Evolutionary conservation across 2,797 vertebrate species (phyloP).

Genomic region (Hipposideros larvatus): DNA sequence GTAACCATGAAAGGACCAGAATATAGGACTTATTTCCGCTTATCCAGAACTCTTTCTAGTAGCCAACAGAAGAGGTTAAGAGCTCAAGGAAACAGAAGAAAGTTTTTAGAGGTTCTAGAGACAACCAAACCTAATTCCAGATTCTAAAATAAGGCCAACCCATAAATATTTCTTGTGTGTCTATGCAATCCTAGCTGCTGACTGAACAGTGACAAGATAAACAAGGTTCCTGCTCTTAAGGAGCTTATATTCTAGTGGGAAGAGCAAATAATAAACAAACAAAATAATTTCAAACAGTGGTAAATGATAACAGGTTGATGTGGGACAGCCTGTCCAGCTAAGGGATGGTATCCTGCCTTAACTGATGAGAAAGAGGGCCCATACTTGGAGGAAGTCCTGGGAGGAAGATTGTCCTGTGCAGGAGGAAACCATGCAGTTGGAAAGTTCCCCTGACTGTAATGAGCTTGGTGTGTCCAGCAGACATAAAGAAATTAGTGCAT

Average conservation of each 20-base stretch:
- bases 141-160: background rate
- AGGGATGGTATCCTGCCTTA: background rate
- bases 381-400: background rate
- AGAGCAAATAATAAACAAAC: constrained; percentile 1
- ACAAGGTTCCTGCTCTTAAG: background rate
- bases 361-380: background rate
- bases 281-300: constrained; percentile 13
- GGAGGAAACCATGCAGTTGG: background rate
- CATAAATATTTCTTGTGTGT: background rate
- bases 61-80: background rate
- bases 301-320: background rate
- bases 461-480: background rate
- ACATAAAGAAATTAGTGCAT: background rate
- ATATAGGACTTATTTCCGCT: background rate
- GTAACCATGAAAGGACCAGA: background rate
- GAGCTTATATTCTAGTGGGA: background rate
- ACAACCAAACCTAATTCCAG: background rate
- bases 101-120: background rate
- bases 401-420: background rate
- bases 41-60: background rate
- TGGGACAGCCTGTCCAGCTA: background rate
- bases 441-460: background rate
- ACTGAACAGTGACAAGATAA: background rate
- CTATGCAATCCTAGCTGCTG: background rate
- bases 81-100: background rate